Percentiles rank a stretch among this genome's conserved stretches.
Conservation (phyloP, 2,113 vertebrate genomes). For the Sinocyclocheilus anophthalmus region DNA sequence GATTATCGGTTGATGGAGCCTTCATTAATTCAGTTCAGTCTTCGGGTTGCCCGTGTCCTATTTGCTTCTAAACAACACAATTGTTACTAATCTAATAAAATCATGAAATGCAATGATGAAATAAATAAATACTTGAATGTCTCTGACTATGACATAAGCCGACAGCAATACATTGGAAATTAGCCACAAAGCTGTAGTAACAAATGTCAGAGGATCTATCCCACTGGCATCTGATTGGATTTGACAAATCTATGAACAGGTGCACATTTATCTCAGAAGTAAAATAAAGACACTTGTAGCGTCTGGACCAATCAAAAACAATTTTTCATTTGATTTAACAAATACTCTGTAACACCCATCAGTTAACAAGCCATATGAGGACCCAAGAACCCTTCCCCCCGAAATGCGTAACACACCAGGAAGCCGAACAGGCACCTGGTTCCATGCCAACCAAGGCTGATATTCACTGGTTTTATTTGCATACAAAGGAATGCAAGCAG, state of each 20-base stretch:
- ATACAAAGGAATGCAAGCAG: no score
- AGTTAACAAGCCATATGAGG: no score
- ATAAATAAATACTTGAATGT: slow-evolving; percentile 80
- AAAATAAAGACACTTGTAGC: no score
- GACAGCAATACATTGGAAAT: slow-evolving; percentile 80
- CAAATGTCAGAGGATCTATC: slow-evolving; percentile 66
- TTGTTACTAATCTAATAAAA: slow-evolving; percentile 71
- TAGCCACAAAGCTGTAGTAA: slow-evolving; percentile 75
- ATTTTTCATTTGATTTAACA: no score
- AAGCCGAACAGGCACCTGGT: no score
- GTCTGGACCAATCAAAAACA: no score
- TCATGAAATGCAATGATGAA: slow-evolving; percentile 70
- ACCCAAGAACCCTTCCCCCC: no score
- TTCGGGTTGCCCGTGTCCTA: slow-evolving; percentile 42
- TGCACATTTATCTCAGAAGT: slow-evolving; percentile 75
- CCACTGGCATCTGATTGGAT: slow-evolving; percentile 79
- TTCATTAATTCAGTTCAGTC: slow-evolving; percentile 57
- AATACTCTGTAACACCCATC: no score
- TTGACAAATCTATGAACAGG: slow-evolving; percentile 79
- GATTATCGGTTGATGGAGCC: slow-evolving; percentile 54
- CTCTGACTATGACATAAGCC: slow-evolving; percentile 72
- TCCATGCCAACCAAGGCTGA: no score
- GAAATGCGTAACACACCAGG: no score
- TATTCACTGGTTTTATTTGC: no score
- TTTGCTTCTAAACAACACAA: slow-evolving; percentile 57